phyloP scores from a whole-genome alignment of 2,113 vertebrate species.

The Sardina pilchardus region DNA sequence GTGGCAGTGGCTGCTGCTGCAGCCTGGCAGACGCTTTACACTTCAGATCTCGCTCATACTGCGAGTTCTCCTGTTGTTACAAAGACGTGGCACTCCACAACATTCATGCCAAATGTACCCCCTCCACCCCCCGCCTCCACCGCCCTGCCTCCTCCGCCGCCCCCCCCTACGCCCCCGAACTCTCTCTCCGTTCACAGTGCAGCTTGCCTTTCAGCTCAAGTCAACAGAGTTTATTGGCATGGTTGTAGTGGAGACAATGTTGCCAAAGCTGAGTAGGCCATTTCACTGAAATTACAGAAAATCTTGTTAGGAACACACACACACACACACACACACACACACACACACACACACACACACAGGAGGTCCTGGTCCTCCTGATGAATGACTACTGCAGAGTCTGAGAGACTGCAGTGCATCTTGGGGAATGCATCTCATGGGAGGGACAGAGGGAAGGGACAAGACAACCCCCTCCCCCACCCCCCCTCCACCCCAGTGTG shows the following conservation, averaged over 20 bases:
- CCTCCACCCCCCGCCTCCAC: not conserved
- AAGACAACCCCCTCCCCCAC: not conserved
- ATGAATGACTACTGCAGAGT: not conserved
- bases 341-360: not conserved
- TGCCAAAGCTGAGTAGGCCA: not conserved
- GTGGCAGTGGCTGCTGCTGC: not conserved
- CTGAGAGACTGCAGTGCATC: not conserved
- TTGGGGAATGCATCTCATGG: not conserved
- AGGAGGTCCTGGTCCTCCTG: not conserved
- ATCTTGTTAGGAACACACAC: not conserved
- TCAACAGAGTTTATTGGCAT: not conserved
- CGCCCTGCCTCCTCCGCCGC: too few relatives aligned
- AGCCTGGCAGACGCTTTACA: not conserved
- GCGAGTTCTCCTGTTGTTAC: not conserved
- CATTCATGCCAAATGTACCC: not conserved
- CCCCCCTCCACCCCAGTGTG: not conserved
- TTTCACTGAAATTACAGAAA: not conserved
- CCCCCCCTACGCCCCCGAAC: too few relatives aligned
- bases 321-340: too few relatives aligned
- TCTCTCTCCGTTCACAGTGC: not conserved
- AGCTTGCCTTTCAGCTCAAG: not conserved
- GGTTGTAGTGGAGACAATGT: not conserved
- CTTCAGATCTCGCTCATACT: not conserved
- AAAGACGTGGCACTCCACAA: too few relatives aligned
- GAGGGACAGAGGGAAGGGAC: not conserved